These are phyloP conservation scores for Montipora foliosa DNA, from an alignment of 64 coral and sea anemone species.

Conservation along the genomic window DNA sequence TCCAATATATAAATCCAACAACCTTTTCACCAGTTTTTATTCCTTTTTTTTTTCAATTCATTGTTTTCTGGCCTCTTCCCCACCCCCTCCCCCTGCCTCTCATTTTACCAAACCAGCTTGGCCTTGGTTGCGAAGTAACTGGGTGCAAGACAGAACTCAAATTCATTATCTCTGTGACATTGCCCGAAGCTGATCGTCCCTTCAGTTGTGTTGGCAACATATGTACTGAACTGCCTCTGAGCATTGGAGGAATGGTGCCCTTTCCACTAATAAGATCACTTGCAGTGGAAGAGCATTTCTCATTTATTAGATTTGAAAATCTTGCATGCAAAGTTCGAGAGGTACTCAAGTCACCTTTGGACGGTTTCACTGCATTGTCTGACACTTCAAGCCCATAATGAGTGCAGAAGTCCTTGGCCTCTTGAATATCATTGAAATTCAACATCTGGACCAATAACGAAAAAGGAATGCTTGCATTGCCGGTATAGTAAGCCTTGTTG, in stretches of 20 bases:
- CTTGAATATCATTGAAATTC: conserved; percentile 62
- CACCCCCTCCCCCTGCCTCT: conserved; percentile 21
- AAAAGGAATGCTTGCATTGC: conserved; percentile 24
- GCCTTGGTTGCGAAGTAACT: background rate
- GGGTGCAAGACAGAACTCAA: background rate
- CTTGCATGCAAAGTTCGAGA: background rate
- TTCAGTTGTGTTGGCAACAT: background rate
- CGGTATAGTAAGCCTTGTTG: conserved; percentile 72
- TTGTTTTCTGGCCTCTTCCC: background rate
- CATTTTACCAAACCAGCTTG: conserved; percentile 25
- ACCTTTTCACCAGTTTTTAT: background rate
- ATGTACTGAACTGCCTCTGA: background rate
- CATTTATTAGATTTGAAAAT: conserved; percentile 15
- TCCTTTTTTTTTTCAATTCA: background rate
- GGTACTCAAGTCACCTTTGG: background rate
- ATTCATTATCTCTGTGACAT: background rate
- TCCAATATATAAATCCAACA: background rate
- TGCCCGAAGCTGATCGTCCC: background rate
- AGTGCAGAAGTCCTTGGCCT: conserved; percentile 67
- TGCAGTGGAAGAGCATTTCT: background rate
- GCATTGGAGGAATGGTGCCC: background rate
- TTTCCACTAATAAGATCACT: background rate
- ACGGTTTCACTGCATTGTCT: background rate
- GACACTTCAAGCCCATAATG: conserved; percentile 52
- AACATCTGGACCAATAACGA: conserved; percentile 38